A percentile compares a stretch with the other conserved stretches of the same genome.
phyloP scores from a whole-genome alignment of 2,797 vertebrate genomes.

The Amphiprion clarkii region DNA sequence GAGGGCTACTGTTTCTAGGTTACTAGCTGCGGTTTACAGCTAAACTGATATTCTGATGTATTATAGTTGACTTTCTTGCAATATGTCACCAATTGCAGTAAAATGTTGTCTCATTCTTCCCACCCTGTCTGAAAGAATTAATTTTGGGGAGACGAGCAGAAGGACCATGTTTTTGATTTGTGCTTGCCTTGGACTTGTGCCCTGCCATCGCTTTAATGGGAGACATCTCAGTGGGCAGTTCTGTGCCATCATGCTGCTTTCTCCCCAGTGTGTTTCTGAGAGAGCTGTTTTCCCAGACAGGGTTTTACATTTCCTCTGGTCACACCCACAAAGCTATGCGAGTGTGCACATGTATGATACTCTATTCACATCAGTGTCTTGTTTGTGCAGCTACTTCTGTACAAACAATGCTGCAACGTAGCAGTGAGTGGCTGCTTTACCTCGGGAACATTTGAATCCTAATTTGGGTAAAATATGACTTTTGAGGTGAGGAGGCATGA shows the following conservation, averaged over 20 bases:
- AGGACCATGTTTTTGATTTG: slow-evolving; percentile 15
- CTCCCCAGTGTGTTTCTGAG: background rate
- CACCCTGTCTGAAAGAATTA: slow-evolving; percentile 8
- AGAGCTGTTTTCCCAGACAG: slow-evolving; percentile 7
- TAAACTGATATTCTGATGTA: background rate
- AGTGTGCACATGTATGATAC: background rate
- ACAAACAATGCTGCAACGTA: background rate
- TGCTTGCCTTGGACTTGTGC: background rate
- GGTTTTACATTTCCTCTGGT: slow-evolving; percentile 36
- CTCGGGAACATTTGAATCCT: slow-evolving; percentile 72
- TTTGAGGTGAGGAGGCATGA: background rate
- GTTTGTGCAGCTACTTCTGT: slow-evolving; percentile 46
- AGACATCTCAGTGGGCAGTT: slow-evolving; percentile 1
- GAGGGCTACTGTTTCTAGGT: too few species aligned
- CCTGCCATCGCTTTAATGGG: slow-evolving; percentile 19
- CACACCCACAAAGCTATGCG: background rate
- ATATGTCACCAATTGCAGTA: background rate
- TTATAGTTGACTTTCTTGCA: background rate
- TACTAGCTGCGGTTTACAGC: too few species aligned
- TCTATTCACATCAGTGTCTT: slow-evolving; percentile 22
- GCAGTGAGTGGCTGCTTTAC: slow-evolving; percentile 17
- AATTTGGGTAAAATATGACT: slow-evolving; percentile 70
- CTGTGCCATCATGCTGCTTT: background rate
- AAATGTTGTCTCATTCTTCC: slow-evolving; percentile 1
- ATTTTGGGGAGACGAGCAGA: slow-evolving; percentile 7